Base-by-base conservation (phyloP, 2,888 invertebrate genomes). In the Pollenia labialis region DNA sequence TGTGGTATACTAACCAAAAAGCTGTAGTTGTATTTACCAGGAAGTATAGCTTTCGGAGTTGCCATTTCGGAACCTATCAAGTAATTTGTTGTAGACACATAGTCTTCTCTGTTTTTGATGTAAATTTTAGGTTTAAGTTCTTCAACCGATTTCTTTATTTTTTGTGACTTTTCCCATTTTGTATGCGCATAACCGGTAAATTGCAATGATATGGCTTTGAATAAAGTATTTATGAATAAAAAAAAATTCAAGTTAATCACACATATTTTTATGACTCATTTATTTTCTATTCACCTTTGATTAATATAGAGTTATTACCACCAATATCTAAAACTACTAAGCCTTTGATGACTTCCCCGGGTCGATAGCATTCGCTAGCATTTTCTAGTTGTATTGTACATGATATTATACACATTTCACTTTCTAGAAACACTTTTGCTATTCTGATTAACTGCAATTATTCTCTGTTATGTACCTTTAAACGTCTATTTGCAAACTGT, bases 31-130 rank as follows among this genome's bases (percentile, higher is more conserved):
- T 92, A 92, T 54, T 52, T 75, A 18, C 92, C 92, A 0, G 85
- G 87, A 0, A 90, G 88, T 9, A 92, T 74, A 46, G 91, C 85
- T 58, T 90, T 90, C 2, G 90, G 89, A 60, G 81, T 83, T 87
- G 90, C 89, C 62, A 88, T 89, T 75, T 92, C 92, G 2, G 92
- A 92, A 23, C 92, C 92, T 4, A 92, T 81, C 60, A 92, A 90
- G 44, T 91, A 92, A 42, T 90, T 91, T 4, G 90, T 90, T 14
- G 90, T 91, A 1, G 91, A 89, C 58, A 92, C 89, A 84, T 90
- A 92, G 80, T 92, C 92, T 60, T 91, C 90, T 4, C 92, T 91
- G 52, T 90, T 89, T 64, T 89, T 85, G 52, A 89, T 89, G 44
- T 85, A 84, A 1, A 74, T 60, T 9, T 64, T 42, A 0, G 72